Conservation (phyloP, 1,140 invertebrate species). For the Rhopalosiphum maidis region DNA sequence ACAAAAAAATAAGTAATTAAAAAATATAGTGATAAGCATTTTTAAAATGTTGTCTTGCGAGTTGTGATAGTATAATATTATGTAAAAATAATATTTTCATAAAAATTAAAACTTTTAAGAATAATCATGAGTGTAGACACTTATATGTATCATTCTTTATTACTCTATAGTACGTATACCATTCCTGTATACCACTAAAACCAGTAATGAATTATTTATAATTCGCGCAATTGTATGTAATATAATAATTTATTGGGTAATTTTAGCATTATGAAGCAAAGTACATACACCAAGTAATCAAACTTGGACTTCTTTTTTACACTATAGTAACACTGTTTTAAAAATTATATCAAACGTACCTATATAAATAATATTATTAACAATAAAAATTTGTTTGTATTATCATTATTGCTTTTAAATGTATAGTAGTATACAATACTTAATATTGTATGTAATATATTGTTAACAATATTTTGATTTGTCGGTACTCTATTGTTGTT, state of each 20-base stretch:
- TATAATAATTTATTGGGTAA: not conserved
- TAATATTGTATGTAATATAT: not conserved
- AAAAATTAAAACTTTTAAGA: not conserved
- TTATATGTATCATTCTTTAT: not conserved
- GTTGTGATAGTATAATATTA: not conserved
- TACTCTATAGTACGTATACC: not conserved
- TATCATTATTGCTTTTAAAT: not conserved
- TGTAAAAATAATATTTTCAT: not conserved
- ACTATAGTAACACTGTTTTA: too few relatives aligned
- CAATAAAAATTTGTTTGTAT: not conserved
- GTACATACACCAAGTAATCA: too few relatives aligned
- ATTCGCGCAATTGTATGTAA: not conserved
- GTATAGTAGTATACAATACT: not conserved
- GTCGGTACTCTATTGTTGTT: not conserved
- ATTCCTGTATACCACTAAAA: not conserved
- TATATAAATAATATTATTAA: not conserved
- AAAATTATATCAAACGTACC: not conserved
- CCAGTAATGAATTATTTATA: slow-evolving; percentile 16
- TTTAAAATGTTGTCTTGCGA: not conserved
- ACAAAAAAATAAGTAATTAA: not conserved
- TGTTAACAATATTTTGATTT: not conserved
- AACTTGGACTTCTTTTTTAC: not conserved
- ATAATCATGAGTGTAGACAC: not conserved
- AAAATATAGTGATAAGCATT: not conserved
- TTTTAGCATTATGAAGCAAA: not conserved